Percentiles rank a stretch among this genome's conserved stretches.
phyloP scores from a whole-genome alignment of 2,888 invertebrate species.

The Macrophya alboannulata region DNA sequence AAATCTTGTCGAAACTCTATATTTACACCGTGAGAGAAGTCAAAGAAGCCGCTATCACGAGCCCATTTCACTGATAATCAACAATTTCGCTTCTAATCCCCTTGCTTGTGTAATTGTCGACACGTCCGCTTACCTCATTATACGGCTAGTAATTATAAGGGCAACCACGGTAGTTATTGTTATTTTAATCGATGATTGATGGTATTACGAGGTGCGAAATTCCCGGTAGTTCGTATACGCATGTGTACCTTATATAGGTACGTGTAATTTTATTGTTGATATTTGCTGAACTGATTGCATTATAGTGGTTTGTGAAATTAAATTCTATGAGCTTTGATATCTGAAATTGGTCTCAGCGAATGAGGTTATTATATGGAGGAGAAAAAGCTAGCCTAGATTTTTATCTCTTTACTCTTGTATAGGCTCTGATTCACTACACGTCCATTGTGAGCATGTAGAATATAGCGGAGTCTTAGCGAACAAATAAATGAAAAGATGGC shows the following conservation, averaged over 20 bases:
- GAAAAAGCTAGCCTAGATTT: slow-evolving; percentile 35
- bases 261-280: neutral
- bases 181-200: neutral
- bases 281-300: neutral
- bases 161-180: neutral
- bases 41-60: slow-evolving; percentile 44
- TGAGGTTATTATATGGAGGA: slow-evolving; percentile 18
- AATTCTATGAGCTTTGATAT: neutral
- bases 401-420: slow-evolving; percentile 39
- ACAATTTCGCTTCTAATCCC: neutral
- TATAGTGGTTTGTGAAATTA: neutral
- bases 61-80: slow-evolving; percentile 50
- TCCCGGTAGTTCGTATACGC: neutral
- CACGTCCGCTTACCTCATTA: neutral
- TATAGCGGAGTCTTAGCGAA: neutral
- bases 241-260: neutral
- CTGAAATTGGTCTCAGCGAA: slow-evolving; percentile 34
- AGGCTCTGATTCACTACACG: slow-evolving; percentile 47
- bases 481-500: neutral
- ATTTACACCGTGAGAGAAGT: slow-evolving; percentile 12
- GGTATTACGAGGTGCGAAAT: slow-evolving; percentile 22
- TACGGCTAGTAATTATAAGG: neutral
- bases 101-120: neutral
- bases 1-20: slow-evolving; percentile 21
- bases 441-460: slow-evolving; percentile 37